Percentiles rank a stretch among this genome's conserved stretches.
These are phyloP conservation scores for Trissolcus japonicus DNA, from an alignment of 2,888 invertebrate genomes.

Conservation along the genomic window DNA sequence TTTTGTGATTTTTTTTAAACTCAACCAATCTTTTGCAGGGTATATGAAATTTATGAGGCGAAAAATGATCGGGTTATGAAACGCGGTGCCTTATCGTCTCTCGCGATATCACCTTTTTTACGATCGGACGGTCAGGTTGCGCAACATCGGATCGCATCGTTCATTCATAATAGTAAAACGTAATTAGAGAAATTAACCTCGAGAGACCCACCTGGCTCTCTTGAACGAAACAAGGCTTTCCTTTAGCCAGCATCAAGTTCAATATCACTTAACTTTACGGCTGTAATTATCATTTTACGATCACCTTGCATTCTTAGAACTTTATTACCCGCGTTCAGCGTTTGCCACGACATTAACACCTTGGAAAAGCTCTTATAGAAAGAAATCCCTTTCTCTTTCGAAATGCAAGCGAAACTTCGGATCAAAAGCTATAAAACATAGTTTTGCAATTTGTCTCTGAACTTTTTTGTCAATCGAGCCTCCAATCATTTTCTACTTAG, in stretches of 20 bases:
- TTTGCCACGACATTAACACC: slow-evolving; percentile 64
- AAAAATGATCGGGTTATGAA: slow-evolving; percentile 16
- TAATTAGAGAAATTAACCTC: slow-evolving; percentile 60
- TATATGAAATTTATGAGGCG: slow-evolving; percentile 2
- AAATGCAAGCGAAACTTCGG: slow-evolving; percentile 8
- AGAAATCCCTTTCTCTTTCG: slow-evolving; percentile 64
- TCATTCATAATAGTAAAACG: slow-evolving; percentile 60
- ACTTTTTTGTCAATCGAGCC: slow-evolving; percentile 24
- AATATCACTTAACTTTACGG: slow-evolving; percentile 75
- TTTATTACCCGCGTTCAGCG: slow-evolving; percentile 69
- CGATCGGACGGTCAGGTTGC: slow-evolving; percentile 45
- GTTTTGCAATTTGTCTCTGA: slow-evolving; percentile 61
- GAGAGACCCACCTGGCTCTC: slow-evolving; percentile 59
- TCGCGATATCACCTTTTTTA: slow-evolving; percentile 26
- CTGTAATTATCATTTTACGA: slow-evolving; percentile 75
- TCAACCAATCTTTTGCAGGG: neutral
- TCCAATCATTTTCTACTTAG: too few species aligned
- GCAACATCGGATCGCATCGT: slow-evolving; percentile 55
- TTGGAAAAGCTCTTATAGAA: slow-evolving; percentile 62
- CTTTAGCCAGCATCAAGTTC: slow-evolving; percentile 71
- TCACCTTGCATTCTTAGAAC: slow-evolving; percentile 74
- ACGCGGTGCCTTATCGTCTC: neutral
- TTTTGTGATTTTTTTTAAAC: too few species aligned
- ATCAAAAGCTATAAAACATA: slow-evolving; percentile 67
- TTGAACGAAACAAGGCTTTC: slow-evolving; percentile 50